phyloP scores from a whole-genome alignment of 2,888 invertebrate genomes.

The Apocheima hispidaria region DNA sequence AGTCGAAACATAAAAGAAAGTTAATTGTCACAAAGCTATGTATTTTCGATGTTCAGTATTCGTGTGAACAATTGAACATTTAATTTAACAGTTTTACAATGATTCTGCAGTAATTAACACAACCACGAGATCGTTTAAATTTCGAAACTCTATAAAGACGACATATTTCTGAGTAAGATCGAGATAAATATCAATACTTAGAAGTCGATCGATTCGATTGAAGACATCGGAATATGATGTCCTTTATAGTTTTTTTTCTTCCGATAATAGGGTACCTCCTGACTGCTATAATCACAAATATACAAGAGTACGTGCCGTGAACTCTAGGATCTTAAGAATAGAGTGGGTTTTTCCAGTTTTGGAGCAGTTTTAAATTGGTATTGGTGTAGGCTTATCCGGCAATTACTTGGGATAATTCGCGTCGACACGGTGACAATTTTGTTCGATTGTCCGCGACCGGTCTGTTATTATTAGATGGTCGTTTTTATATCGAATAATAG shows the following conservation, averaged over 20 bases:
- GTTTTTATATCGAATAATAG: conserved; percentile 33
- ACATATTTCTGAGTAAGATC: conserved; percentile 66
- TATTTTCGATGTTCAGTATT: conserved; percentile 35
- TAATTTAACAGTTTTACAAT: conserved; percentile 42
- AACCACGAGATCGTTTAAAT: conserved; percentile 16
- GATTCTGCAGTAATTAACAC: conserved; percentile 45
- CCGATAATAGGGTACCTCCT: conserved; percentile 54
- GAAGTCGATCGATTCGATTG: conserved; percentile 71
- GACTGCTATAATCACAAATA: conserved; percentile 35
- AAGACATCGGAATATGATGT: conserved; percentile 38
- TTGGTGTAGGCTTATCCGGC: conserved; percentile 60
- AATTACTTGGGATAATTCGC: conserved; percentile 73
- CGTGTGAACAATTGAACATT: conserved; percentile 38
- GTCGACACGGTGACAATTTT: conserved; percentile 70
- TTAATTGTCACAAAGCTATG: conserved; percentile 27
- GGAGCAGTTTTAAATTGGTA: conserved; percentile 42
- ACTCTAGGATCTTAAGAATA: conserved; percentile 36
- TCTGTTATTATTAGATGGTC: conserved; percentile 51
- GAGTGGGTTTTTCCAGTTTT: conserved; percentile 42
- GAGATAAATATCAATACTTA: conserved; percentile 60
- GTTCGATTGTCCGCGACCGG: conserved; percentile 56
- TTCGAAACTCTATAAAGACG: conserved; percentile 42
- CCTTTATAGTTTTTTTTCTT: conserved; percentile 59
- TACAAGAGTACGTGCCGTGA: background rate
- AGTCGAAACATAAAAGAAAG: conserved; percentile 25